Conservation (phyloP, 2,888 invertebrate genomes). For the Ellobium chinense region DNA sequence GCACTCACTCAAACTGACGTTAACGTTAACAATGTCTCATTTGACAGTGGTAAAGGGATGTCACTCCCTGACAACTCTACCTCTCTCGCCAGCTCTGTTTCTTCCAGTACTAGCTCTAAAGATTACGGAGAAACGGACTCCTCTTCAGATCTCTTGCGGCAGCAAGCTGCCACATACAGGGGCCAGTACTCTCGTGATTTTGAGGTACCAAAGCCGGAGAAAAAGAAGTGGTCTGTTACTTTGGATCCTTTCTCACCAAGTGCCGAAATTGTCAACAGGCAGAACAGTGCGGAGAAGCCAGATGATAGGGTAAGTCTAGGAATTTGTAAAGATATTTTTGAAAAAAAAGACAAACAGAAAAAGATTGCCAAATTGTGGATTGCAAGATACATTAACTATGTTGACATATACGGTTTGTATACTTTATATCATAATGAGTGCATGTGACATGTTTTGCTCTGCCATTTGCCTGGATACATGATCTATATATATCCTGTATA, state of each 20-base stretch:
- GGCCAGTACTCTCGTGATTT: constrained; percentile 69
- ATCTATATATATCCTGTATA: no score
- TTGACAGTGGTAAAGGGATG: background rate
- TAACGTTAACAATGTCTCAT: background rate
- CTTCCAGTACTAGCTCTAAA: background rate
- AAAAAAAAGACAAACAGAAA: no score
- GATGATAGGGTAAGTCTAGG: constrained; percentile 62
- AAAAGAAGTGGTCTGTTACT: constrained; percentile 60
- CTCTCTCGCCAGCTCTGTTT: background rate
- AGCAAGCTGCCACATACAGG: constrained; percentile 64
- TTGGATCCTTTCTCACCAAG: constrained; percentile 53
- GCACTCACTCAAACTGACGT: background rate
- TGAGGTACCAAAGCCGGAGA: constrained; percentile 53
- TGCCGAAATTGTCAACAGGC: constrained; percentile 53
- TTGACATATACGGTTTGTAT: no score
- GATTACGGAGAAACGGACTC: background rate
- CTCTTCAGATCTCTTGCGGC: constrained; percentile 30
- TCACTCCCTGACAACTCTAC: background rate
- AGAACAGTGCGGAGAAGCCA: constrained; percentile 45
- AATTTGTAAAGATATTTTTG: no score
- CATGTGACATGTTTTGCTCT: no score
- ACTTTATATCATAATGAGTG: no score
- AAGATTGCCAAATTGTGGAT: no score
- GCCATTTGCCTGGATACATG: no score
- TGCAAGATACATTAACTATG: no score